phyloP scores from a whole-genome alignment of 2,888 invertebrate species.

The Nyleta sp. region DNA sequence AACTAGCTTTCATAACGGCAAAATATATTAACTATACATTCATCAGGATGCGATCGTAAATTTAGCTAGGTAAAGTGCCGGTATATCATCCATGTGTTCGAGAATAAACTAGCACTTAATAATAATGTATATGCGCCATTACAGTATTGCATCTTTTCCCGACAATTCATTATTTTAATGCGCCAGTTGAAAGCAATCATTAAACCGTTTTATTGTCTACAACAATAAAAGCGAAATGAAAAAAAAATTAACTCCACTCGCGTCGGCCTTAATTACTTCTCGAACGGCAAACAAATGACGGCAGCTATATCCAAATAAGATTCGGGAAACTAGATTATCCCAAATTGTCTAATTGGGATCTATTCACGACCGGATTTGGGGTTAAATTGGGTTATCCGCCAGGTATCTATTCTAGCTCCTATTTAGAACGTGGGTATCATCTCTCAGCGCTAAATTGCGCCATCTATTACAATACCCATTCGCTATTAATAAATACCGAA shows the following conservation, averaged over 20 bases:
- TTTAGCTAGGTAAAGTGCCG: constrained; percentile 65
- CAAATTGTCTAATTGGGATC: constrained; percentile 53
- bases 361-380: constrained; percentile 51
- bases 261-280: constrained; percentile 12
- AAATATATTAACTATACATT: constrained; percentile 66
- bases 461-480: constrained; percentile 50
- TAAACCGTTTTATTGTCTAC: constrained; percentile 39
- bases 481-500: constrained; percentile 54
- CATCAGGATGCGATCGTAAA: constrained; percentile 67
- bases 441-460: constrained; percentile 50
- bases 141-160: constrained; percentile 63
- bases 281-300: constrained; percentile 3
- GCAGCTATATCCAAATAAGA: constrained; percentile 12
- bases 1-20: constrained; percentile 55
- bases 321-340: constrained; percentile 37
- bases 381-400: constrained; percentile 56
- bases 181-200: constrained; percentile 56
- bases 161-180: constrained; percentile 61
- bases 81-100: constrained; percentile 67
- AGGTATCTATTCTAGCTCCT: constrained; percentile 42
- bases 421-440: constrained; percentile 40
- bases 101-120: constrained; percentile 67
- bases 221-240: constrained; percentile 9
- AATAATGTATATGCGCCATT: constrained; percentile 66
- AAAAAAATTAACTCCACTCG: neutral